Evolutionary conservation across 2,113 vertebrate species (phyloP).

Genomic region (Pterocles orientalis): DNA sequence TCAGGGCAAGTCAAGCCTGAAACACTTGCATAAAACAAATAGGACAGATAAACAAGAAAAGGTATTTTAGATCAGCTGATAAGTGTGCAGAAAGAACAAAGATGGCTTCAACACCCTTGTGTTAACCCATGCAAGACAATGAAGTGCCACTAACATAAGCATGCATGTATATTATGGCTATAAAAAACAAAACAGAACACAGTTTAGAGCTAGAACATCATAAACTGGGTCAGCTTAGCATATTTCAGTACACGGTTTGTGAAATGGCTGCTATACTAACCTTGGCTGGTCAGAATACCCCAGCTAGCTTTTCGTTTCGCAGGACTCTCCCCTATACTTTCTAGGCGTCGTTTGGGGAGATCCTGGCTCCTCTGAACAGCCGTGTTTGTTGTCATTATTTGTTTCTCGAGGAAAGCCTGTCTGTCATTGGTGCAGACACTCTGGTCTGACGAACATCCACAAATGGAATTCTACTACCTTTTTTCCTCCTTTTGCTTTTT

Average conservation of each 20-base stretch:
- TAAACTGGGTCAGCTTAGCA: slow-evolving; percentile 2
- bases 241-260: not conserved
- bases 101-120: not conserved
- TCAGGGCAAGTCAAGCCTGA: slow-evolving; percentile 32
- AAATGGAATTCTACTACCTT: slow-evolving; percentile 17
- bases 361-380: slow-evolving; percentile 63
- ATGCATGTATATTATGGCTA: not conserved
- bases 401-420: slow-evolving; percentile 39
- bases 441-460: slow-evolving; percentile 19
- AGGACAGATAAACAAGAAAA: slow-evolving; percentile 40
- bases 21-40: slow-evolving; percentile 33
- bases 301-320: slow-evolving; percentile 84
- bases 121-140: slow-evolving; percentile 25
- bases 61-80: slow-evolving; percentile 36
- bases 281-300: slow-evolving; percentile 96
- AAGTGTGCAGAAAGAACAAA: not conserved
- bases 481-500: slow-evolving; percentile 13
- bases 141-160: not conserved
- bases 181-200: not conserved
- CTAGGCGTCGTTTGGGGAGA: slow-evolving; percentile 75
- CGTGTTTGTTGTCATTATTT: slow-evolving; percentile 77
- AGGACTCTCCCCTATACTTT: slow-evolving; percentile 66
- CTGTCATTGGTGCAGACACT: slow-evolving; percentile 36
- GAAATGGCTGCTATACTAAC: slow-evolving; percentile 80
- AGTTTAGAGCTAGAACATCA: slow-evolving; percentile 20